Evolutionary conservation across 2,888 invertebrate genomes (phyloP).

Genomic region (Psylliodes chrysocephalus): DNA sequence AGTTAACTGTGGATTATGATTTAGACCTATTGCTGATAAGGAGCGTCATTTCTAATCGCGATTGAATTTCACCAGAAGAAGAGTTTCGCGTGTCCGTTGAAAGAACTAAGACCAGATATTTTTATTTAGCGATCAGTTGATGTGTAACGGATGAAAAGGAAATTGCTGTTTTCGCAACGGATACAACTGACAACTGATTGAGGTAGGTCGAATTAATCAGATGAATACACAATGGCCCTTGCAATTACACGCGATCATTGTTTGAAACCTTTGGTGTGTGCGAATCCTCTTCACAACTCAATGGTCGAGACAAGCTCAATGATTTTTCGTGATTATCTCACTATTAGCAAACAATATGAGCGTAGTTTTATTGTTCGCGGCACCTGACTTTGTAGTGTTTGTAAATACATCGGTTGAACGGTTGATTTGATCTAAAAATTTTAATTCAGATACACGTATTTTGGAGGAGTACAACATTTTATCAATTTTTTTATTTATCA

Average conservation of each 20-base stretch:
- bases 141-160: constrained; percentile 49
- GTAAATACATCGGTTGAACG: constrained; percentile 7
- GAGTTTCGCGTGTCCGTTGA: not conserved
- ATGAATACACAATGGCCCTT: constrained; percentile 49
- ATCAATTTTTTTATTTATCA: too few species aligned
- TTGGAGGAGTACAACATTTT: too few species aligned
- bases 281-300: constrained; percentile 42
- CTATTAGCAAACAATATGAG: constrained; percentile 31
- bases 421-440: not conserved
- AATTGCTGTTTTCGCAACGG: constrained; percentile 48
- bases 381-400: constrained; percentile 18
- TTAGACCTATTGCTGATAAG: too few species aligned
- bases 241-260: constrained; percentile 43
- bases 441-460: too few species aligned
- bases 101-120: constrained; percentile 23
- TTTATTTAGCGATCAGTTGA: constrained; percentile 39
- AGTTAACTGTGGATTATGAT: too few species aligned
- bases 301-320: constrained; percentile 32
- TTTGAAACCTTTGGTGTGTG: constrained; percentile 37
- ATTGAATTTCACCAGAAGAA: too few species aligned
- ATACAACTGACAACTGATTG: constrained; percentile 55
- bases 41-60: too few species aligned
- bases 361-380: constrained; percentile 23
- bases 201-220: constrained; percentile 55
- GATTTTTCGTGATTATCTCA: constrained; percentile 31